phyloP scores from a whole-genome alignment of 2,797 vertebrate species.

The Glossophaga mutica region DNA sequence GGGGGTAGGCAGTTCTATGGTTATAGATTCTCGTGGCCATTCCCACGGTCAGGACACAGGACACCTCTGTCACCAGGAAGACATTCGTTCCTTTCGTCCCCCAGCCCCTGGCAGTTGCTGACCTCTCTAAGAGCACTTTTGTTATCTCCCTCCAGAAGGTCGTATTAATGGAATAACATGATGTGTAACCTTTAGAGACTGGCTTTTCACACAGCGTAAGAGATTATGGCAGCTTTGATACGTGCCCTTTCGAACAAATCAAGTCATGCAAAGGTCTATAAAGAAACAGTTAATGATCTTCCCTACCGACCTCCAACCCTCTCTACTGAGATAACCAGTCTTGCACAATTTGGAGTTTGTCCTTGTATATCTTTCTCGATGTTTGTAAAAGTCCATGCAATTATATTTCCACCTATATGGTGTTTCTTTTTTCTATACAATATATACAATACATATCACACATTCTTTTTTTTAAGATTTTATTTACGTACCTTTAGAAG shows the following conservation, averaged over 20 bases:
- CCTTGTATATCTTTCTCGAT: not conserved
- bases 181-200: not conserved
- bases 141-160: not conserved
- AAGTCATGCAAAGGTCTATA: not conserved
- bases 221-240: not conserved
- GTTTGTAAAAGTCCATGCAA: not conserved
- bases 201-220: not conserved
- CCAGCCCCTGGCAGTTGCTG: not conserved
- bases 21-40: not conserved
- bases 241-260: not conserved
- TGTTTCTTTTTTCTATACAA: not conserved
- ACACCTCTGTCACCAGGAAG: not conserved
- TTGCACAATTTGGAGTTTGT: not conserved
- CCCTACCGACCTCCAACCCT: not conserved
- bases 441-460: not conserved
- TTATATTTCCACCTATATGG: not conserved
- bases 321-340: not conserved
- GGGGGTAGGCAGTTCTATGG: not conserved
- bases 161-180: not conserved
- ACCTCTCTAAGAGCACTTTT: not conserved
- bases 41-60: not conserved
- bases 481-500: too few relatives aligned
- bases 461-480: too few relatives aligned
- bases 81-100: not conserved
- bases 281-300: not conserved